A percentile compares a stretch with the other conserved stretches of the same genome.
Conservation (phyloP, 1,140 invertebrate genomes). For the Hypothenemus hampei region DNA sequence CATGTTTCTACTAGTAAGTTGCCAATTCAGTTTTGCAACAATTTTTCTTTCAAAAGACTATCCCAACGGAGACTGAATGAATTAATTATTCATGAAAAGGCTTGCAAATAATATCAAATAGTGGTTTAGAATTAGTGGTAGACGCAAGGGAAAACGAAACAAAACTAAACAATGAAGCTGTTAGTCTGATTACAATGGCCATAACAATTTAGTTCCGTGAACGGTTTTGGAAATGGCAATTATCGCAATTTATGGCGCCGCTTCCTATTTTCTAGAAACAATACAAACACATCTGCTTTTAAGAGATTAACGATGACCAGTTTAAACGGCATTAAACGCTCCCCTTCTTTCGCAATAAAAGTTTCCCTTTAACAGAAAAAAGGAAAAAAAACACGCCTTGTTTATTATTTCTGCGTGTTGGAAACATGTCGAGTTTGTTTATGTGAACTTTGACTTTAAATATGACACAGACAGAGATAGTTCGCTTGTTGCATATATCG, state of each 20-base stretch:
- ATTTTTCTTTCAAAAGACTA: not conserved
- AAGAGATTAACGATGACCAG: constrained; percentile 19
- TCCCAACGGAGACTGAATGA: not conserved
- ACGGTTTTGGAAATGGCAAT: constrained; percentile 13
- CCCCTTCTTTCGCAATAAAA: no score
- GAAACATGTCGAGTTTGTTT: no score
- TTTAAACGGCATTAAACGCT: no score
- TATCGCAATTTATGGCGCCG: constrained; percentile 12
- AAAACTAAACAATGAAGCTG: constrained; percentile 21
- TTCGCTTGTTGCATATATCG: no score
- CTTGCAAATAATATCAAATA: no score
- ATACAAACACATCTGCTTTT: constrained; percentile 5
- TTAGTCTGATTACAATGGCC: constrained; percentile 15
- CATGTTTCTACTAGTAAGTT: no score
- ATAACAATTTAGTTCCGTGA: constrained; percentile 19
- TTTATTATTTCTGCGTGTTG: no score
- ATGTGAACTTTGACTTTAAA: no score
- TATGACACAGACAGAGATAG: no score
- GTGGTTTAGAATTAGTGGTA: constrained; percentile 1
- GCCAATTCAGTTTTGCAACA: no score
- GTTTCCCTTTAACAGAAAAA: no score
- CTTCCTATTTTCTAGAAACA: constrained; percentile 10
- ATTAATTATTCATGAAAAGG: not conserved
- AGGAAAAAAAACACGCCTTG: no score
- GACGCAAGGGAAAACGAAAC: constrained; percentile 4